Base-by-base conservation (phyloP, 2,113 vertebrate species). In the Pycnonotus jocosus region DNA sequence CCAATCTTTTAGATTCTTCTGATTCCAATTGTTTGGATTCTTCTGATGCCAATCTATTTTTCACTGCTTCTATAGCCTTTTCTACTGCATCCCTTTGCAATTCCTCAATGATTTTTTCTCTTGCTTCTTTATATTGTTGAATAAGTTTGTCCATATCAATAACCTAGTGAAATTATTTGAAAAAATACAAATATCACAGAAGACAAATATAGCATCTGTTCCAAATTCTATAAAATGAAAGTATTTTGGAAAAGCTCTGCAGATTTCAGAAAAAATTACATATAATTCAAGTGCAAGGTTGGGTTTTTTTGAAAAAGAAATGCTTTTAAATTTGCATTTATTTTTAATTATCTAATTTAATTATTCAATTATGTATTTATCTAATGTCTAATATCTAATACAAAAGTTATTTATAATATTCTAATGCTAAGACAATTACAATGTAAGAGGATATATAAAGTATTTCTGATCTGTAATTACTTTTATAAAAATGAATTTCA, bases 131-230 rank as follows among this genome's bases (percentile, higher is more conserved):
- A 72, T 58, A 60, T 12, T 92, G 83, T 89, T 98, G 85, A 90
- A 98, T 96, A 79, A 98, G 48, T 60, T 93, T 73, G 40, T 96
- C 92, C 90, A 98, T 97, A 92, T 99, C 98, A 95, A 99, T 81
- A 90, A 99, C 97, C 95, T 98, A 93, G 40, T 76, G 74, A 95
- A 93, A 96, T 81, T 1, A 90, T 92, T 84, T 30, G 82, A 71
- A 94, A 94, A 86, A 94, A 30, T 13, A 65, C 24, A 38, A 61
- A 45, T n/a, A 70, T 16, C 15, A 50, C 33, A 84, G 16, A 58
- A 56, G 11, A 85, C 7, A 89, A 62, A 72, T 24, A 85, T 0
- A 68, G 38, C 18, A 76, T 25, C 37, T 56, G 50, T 66, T 85
- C 15, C 45, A 72, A 65, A 13, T 47, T 48, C 30, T 42, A 56